Base-by-base conservation (phyloP, 1,140 invertebrate species). In the Neelides sp. region DNA sequence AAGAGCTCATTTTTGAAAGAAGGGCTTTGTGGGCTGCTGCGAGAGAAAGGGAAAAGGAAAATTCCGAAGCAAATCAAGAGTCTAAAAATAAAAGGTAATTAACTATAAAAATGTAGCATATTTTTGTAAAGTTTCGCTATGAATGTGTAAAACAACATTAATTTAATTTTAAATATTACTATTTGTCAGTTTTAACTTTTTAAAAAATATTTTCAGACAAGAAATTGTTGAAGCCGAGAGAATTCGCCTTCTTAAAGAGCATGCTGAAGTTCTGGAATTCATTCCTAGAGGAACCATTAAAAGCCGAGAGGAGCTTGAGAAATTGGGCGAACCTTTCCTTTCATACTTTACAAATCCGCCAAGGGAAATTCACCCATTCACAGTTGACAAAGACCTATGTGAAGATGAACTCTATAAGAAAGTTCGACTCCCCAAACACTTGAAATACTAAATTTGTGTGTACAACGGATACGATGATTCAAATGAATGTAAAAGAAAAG, bases 1-100 rank as follows among this genome's bases (percentile, higher is more conserved):
- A 61, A 30, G 41, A 56, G 48, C 56, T 61, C 54, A 59, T 61
- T 28, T n/a, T 28, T 1, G 57, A 61, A 26, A 35, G 53, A 27
- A 27, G 59, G 44, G 54, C 54, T 10, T 28, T 48, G n/a, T 27
- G 32, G 40, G 59, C 57, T 26, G 43, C 54, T 36, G 57, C 59
- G 34, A 36, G 42, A 30, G 58, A 60, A 47, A 39, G 28, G 24
- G 54, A 57, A 12, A 49, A 54, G 23, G 37, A 41, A 40, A 26
- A 26, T 23, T 24, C 22, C 37, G 19, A 40, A 4, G 28, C 4
- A 13, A n/a, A 7, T 22, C n/a, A 32, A 24, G 39, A 19, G 44
- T 27, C 41, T 19, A 39, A 10, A 8, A 32, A 32, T 32, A 32
- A 32, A 8, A 8, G 28, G 7, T 8, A 32, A 8, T 32, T n/a